These are phyloP conservation scores for Aythya baeri DNA, from an alignment of 2,113 vertebrate species.

Conservation along the genomic window DNA sequence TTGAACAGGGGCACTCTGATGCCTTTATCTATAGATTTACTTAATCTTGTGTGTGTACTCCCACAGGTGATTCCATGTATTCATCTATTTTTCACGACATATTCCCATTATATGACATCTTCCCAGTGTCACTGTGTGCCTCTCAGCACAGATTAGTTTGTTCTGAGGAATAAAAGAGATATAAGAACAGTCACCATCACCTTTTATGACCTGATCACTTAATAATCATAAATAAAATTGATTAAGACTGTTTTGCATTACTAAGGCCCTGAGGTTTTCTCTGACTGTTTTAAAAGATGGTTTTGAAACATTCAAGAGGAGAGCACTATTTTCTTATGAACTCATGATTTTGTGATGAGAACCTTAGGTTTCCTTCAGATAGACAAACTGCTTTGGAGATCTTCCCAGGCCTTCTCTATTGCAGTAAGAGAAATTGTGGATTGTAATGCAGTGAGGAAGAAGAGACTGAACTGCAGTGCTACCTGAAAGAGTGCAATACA, in stretches of 20 bases:
- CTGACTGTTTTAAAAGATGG: background rate
- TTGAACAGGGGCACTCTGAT: background rate
- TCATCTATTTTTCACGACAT: slow-evolving; percentile 27
- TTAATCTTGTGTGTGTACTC: background rate
- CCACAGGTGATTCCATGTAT: slow-evolving; percentile 41
- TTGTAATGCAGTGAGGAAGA: background rate
- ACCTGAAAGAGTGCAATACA: background rate
- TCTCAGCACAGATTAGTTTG: background rate
- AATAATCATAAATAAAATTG: slow-evolving; percentile 3
- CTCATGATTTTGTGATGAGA: background rate
- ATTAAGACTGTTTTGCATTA: background rate
- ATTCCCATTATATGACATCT: slow-evolving; percentile 25
- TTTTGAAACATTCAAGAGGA: background rate
- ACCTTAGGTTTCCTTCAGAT: background rate
- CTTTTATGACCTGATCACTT: background rate
- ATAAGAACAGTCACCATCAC: background rate
- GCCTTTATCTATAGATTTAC: slow-evolving; percentile 10
- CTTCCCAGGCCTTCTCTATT: background rate
- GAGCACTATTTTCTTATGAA: background rate
- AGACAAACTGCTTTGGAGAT: background rate
- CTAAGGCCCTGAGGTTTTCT: background rate
- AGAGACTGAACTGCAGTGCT: background rate
- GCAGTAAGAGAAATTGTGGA: background rate
- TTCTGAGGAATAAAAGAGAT: slow-evolving; percentile 24
- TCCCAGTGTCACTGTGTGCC: background rate